phyloP scores from a whole-genome alignment of 2,888 invertebrate genomes.

The Epinotia nisella region DNA sequence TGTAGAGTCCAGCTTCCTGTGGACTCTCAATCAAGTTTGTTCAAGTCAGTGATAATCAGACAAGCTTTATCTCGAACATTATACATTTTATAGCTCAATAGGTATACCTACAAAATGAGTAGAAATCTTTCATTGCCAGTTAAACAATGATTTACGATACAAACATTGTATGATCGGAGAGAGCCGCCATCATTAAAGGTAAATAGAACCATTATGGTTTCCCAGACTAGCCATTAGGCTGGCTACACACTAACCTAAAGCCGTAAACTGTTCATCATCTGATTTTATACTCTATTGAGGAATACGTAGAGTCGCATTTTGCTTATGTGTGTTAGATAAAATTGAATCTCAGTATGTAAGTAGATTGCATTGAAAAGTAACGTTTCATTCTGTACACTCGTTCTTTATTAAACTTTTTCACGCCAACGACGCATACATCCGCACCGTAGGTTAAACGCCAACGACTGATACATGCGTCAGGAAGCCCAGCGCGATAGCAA shows the following conservation, averaged over 20 bases:
- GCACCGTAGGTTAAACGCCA: too few species aligned
- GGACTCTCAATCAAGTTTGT: too few species aligned
- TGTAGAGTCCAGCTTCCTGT: too few species aligned
- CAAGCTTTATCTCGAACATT: background rate
- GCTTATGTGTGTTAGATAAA: too few species aligned
- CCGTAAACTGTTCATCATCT: background rate
- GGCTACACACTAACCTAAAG: background rate
- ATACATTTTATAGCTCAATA: conserved; percentile 6
- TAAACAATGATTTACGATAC: conserved; percentile 25
- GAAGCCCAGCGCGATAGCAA: too few species aligned
- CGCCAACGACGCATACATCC: too few species aligned
- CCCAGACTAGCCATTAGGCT: conserved; percentile 9
- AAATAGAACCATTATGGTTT: conserved; percentile 30
- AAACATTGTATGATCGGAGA: conserved; percentile 31
- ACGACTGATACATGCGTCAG: too few species aligned
- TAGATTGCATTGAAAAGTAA: too few species aligned
- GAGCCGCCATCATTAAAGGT: conserved; percentile 26
- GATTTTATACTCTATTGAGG: background rate
- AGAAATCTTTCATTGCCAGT: conserved; percentile 22
- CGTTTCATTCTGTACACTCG: too few species aligned
- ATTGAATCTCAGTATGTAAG: too few species aligned
- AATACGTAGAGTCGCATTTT: background rate
- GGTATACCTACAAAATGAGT: background rate
- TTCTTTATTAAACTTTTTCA: too few species aligned
- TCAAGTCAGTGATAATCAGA: too few species aligned